Evolutionary conservation across 1,140 invertebrate species (phyloP).

Genomic region (Conus ventricosus): DNA sequence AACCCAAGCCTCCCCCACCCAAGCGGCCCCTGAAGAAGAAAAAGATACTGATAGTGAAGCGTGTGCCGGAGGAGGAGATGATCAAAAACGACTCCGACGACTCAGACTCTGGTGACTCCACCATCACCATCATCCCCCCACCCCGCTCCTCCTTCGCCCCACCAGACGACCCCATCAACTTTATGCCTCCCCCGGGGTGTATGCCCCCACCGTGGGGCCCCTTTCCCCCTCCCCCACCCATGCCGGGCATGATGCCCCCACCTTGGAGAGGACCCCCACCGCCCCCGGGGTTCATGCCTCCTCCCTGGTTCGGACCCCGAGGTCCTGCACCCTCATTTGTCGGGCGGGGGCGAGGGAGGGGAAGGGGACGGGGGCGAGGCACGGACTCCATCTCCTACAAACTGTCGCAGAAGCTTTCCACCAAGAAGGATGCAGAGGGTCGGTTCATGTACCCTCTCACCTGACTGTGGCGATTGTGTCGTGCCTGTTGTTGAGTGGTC

Average conservation of each 20-base stretch:
- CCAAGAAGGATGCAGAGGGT: conserved; percentile 24
- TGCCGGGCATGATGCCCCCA: conserved; percentile 12
- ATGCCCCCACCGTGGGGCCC: neutral
- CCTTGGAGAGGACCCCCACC: conserved; percentile 3
- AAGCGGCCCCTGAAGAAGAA: neutral
- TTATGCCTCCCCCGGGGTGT: conserved; percentile 5
- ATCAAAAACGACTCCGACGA: neutral
- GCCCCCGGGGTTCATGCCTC: conserved; percentile 15
- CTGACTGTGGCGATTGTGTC: neutral
- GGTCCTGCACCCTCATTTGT: neutral
- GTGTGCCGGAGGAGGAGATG: neutral
- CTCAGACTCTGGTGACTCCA: conserved; percentile 30
- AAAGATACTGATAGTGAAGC: conserved; percentile 30
- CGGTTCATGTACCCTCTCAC: conserved; percentile 29
- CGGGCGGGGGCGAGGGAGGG: neutral
- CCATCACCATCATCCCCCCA: conserved; percentile 28
- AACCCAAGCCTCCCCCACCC: neutral
- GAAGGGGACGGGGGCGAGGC: neutral
- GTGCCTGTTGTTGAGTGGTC: no score
- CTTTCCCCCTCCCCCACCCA: neutral
- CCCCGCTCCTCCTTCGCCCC: conserved; percentile 33
- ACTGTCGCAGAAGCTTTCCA: conserved; percentile 27
- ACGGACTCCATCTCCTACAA: neutral
- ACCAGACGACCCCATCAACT: conserved; percentile 27
- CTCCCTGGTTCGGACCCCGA: neutral